Percentiles rank a stretch among this genome's conserved stretches.
Conservation (phyloP, 2,113 vertebrate genomes). For the Syngnathus typhle region DNA sequence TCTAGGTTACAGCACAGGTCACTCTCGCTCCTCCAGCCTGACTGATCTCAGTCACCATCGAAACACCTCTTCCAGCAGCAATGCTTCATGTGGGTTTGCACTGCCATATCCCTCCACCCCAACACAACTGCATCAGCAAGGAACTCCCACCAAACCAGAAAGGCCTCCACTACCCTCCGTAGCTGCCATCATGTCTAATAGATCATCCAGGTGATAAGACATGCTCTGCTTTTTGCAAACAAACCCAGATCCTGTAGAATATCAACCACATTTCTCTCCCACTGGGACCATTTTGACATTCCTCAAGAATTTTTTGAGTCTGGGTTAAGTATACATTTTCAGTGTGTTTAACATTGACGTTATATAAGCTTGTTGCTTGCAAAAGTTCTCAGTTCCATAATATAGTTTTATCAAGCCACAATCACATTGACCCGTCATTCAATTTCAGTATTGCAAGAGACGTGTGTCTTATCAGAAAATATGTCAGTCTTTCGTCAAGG, state of each 20-base stretch:
- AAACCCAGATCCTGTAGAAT: conserved; percentile 7
- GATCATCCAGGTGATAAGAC: conserved; percentile 47
- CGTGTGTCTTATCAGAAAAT: no score
- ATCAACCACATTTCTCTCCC: neutral
- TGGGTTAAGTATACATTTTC: neutral
- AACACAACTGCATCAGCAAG: conserved; percentile 18
- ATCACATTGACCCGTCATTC: no score
- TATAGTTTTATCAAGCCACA: no score
- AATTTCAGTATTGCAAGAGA: no score
- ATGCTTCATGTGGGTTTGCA: conserved; percentile 19
- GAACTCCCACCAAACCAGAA: conserved; percentile 41
- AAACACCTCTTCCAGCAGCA: conserved; percentile 48
- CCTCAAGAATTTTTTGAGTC: neutral
- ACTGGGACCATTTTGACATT: conserved; percentile 1
- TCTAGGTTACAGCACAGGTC: conserved; percentile 50
- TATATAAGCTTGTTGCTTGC: no score
- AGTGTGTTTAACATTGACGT: neutral
- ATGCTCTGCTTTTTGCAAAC: neutral
- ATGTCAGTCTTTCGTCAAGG: no score
- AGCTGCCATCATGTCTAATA: conserved; percentile 37
- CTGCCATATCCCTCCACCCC: conserved; percentile 25
- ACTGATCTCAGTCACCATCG: conserved; percentile 50
- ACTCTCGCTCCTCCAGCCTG: conserved; percentile 56
- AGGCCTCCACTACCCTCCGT: conserved; percentile 51
- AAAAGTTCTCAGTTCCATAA: no score